Conservation (phyloP, 1,140 invertebrate species). For the Nasonia vitripennis region DNA sequence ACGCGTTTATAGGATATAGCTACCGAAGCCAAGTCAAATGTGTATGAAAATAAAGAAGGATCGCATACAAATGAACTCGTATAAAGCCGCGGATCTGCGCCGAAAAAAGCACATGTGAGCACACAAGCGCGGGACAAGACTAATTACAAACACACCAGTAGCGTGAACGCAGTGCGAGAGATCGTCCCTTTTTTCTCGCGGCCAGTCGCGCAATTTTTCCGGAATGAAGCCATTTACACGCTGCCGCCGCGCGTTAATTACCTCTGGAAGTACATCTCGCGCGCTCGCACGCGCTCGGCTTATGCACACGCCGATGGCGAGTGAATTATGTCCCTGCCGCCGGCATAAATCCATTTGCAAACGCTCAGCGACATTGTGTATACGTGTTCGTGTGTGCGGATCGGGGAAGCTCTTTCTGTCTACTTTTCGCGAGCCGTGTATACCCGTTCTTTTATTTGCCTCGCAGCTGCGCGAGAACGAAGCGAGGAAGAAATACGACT, state of each 20-base stretch:
- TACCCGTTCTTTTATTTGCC: not conserved
- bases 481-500: not conserved
- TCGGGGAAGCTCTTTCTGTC: not conserved
- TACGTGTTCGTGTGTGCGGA: not conserved
- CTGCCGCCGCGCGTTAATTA: conserved; percentile 60
- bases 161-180: not conserved
- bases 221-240: conserved; percentile 41
- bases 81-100: too few relatives aligned
- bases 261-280: conserved; percentile 40
- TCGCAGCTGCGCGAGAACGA: not conserved
- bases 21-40: too few relatives aligned
- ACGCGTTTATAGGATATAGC: too few relatives aligned
- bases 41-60: too few relatives aligned
- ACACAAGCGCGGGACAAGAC: not conserved
- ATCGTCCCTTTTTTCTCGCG: not conserved
- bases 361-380: conserved; percentile 42
- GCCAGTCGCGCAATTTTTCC: not conserved
- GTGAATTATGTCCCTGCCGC: conserved; percentile 57
- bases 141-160: conserved; percentile 5
- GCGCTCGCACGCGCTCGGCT: not conserved
- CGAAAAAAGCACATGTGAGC: not conserved
- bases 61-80: too few relatives aligned
- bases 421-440: not conserved
- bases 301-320: conserved; percentile 54
- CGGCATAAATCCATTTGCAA: conserved; percentile 61